phyloP scores from a whole-genome alignment of 2,113 vertebrate species.

The Rhombomys opimus region DNA sequence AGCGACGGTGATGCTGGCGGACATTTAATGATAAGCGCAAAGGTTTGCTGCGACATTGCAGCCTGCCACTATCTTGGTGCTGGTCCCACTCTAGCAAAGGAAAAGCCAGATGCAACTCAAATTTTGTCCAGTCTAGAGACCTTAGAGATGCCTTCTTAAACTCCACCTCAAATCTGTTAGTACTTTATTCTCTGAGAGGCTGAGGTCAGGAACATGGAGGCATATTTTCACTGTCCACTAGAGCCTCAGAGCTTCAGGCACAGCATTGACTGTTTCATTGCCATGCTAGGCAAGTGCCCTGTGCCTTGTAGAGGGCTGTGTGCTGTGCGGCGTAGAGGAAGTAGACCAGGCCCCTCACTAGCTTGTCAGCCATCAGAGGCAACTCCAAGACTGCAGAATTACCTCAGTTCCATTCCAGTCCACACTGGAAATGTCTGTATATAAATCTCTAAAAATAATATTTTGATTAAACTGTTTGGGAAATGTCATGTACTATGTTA shows the following conservation, averaged over 20 bases:
- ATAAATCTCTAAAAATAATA: background rate
- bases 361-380: background rate
- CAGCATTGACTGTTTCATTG: background rate
- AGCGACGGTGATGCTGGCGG: conserved; percentile 73
- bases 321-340: background rate
- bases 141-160: background rate
- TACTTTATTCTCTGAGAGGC: background rate
- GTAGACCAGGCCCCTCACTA: background rate
- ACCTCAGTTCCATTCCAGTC: background rate
- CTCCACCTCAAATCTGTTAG: background rate
- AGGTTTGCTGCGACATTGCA: conserved; percentile 80
- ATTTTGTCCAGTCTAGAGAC: conserved; percentile 43
- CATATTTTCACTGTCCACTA: background rate
- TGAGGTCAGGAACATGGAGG: background rate
- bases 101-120: conserved; percentile 55
- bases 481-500: background rate
- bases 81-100: conserved; percentile 70
- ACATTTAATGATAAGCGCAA: conserved; percentile 81
- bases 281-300: background rate
- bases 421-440: background rate
- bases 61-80: conserved; percentile 39
- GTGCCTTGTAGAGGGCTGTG: background rate
- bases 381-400: background rate
- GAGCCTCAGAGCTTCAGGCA: background rate
- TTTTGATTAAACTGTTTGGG: conserved; percentile 1